phyloP scores from a whole-genome alignment of 2,797 vertebrate species.

The Oceanodroma leucorhoa region DNA sequence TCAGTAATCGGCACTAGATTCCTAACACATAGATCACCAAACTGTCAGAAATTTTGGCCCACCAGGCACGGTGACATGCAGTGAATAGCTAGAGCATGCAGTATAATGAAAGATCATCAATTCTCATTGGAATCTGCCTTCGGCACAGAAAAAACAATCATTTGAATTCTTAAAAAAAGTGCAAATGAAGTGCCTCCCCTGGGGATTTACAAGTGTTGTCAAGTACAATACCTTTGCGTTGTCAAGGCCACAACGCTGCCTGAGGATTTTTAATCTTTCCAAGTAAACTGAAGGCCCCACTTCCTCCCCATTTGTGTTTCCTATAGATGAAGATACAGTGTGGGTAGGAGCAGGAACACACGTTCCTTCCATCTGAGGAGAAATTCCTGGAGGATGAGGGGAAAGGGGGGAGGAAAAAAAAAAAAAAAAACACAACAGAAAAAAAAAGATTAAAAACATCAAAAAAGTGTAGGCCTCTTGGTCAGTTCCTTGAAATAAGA shows the following conservation, averaged over 20 bases:
- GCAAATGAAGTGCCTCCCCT: background rate
- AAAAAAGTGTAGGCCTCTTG: background rate
- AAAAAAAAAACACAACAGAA: background rate
- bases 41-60: background rate
- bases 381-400: constrained; percentile 79
- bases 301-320: constrained; percentile 88
- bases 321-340: constrained; percentile 73
- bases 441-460: background rate
- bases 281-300: constrained; percentile 94
- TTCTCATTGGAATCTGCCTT: background rate
- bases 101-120: background rate
- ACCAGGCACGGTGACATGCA: background rate
- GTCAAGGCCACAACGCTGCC: constrained; percentile 93
- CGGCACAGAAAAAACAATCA: background rate
- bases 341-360: constrained; percentile 71
- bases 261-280: constrained; percentile 94
- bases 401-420: background rate
- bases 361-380: constrained; percentile 84
- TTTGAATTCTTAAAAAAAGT: background rate
- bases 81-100: background rate
- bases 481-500: background rate
- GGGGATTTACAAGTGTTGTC: background rate
- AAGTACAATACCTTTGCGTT: constrained; percentile 86
- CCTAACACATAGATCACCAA: rapidly evolving
- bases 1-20: background rate